Evolutionary conservation across 2,113 vertebrate genomes (phyloP).

Genomic region (Paramisgurnus dabryanus): DNA sequence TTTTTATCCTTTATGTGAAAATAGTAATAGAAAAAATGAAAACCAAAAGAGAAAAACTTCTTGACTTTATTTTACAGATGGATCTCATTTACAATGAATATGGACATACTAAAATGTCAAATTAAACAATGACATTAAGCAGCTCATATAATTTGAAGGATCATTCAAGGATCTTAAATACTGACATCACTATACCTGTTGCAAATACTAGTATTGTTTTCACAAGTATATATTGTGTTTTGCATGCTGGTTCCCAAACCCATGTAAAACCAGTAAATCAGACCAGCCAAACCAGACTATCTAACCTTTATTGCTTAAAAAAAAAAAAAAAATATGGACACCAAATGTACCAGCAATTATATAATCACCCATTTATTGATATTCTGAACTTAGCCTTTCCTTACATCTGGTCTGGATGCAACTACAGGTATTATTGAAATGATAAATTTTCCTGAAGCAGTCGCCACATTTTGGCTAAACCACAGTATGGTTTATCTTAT

Average conservation of each 20-base stretch:
- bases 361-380: not conserved
- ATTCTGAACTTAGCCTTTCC: not conserved
- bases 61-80: constrained; percentile 61
- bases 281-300: too few species aligned
- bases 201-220: not conserved
- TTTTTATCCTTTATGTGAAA: too few species aligned
- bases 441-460: constrained; percentile 48
- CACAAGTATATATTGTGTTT: not conserved
- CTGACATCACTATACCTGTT: not conserved
- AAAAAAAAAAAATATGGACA: not conserved
- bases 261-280: too few species aligned
- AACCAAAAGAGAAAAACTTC: constrained; percentile 48
- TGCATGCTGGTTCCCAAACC: not conserved
- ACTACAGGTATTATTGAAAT: constrained; percentile 39
- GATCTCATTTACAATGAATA: constrained; percentile 53
- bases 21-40: not conserved
- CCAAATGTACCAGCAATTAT: too few species aligned
- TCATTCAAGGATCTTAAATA: not conserved
- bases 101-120: constrained; percentile 52
- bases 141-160: not conserved
- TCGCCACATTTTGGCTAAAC: constrained; percentile 32
- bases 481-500: constrained; percentile 16
- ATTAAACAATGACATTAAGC: not conserved
- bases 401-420: constrained; percentile 14
- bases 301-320: too few species aligned